phyloP scores from a whole-genome alignment of 2,797 vertebrate species.

The Tapera naevia region DNA sequence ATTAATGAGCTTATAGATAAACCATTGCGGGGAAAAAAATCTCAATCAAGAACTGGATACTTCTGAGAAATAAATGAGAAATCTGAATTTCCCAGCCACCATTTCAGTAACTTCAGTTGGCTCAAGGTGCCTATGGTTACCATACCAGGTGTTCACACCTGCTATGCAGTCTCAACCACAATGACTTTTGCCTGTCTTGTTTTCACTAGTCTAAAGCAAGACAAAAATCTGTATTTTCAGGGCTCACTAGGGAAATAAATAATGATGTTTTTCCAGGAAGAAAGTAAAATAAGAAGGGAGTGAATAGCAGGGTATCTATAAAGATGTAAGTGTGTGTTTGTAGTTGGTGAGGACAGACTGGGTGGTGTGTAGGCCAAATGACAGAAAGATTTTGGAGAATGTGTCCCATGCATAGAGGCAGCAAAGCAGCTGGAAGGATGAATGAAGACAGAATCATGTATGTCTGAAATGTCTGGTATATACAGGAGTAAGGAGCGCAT shows the following conservation, averaged over 20 bases:
- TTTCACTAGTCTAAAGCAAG: not conserved
- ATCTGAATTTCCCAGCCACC: not conserved
- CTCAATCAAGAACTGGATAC: not conserved
- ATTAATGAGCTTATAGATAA: not conserved
- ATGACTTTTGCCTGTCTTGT: not conserved
- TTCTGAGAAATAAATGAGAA: not conserved
- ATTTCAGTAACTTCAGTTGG: not conserved
- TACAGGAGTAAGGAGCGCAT: not conserved
- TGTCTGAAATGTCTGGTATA: not conserved
- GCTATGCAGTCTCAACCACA: not conserved
- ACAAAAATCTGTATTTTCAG: not conserved
- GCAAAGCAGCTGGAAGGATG: not conserved
- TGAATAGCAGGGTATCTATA: not conserved
- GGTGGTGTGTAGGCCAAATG: not conserved
- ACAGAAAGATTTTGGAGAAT: not conserved
- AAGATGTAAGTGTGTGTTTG: fast-evolving
- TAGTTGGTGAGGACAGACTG: not conserved
- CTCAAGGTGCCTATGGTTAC: not conserved
- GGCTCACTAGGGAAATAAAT: not conserved
- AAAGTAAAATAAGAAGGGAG: not conserved
- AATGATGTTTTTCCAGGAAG: not conserved
- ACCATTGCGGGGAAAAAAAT: not conserved
- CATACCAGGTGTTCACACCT: not conserved
- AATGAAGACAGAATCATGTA: not conserved
- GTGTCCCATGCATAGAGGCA: not conserved